Percentiles rank a stretch among this genome's conserved stretches.
Conservation (phyloP, 2,888 invertebrate species). For the Malthinus flaveolus region DNA sequence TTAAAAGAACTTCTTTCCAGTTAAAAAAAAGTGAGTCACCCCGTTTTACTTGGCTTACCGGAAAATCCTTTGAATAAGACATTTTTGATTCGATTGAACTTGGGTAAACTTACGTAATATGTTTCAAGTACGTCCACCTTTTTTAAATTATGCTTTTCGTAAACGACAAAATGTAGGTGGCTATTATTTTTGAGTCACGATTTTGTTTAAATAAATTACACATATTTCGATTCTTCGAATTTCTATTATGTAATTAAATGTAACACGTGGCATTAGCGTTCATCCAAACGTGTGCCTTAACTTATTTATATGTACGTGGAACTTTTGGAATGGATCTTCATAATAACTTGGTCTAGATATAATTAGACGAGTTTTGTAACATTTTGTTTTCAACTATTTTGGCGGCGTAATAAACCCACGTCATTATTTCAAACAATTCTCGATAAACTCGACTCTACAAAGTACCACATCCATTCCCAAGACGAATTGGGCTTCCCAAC, state of each 20-base stretch:
- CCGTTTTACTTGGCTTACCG: slow-evolving; percentile 17
- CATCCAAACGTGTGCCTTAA: slow-evolving; percentile 14
- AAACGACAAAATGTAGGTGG: no score
- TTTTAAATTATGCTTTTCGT: no score
- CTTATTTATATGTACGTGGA: slow-evolving; percentile 31
- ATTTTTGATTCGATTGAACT: not conserved
- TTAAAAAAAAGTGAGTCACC: slow-evolving; percentile 20
- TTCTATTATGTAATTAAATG: slow-evolving; percentile 7
- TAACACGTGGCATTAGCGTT: slow-evolving; percentile 21
- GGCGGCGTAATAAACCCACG: slow-evolving; percentile 34
- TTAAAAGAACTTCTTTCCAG: slow-evolving; percentile 12
- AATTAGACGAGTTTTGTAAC: slow-evolving; percentile 41
- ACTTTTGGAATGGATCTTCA: slow-evolving; percentile 32
- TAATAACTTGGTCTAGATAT: slow-evolving; percentile 35
- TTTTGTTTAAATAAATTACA: not conserved
- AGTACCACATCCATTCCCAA: no score
- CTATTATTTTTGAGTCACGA: slow-evolving; percentile 4
- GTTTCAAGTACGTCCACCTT: no score
- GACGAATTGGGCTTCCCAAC: no score
- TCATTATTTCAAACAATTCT: slow-evolving; percentile 20
- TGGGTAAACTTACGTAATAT: no score
- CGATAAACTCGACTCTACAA: no score
- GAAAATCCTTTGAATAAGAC: slow-evolving; percentile 25
- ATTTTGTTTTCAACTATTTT: slow-evolving; percentile 36
- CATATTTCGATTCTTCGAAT: not conserved